Percentiles rank a stretch among this genome's conserved stretches.
Conservation (phyloP, 2,797 vertebrate species). For the Coccyzus lansbergi region DNA sequence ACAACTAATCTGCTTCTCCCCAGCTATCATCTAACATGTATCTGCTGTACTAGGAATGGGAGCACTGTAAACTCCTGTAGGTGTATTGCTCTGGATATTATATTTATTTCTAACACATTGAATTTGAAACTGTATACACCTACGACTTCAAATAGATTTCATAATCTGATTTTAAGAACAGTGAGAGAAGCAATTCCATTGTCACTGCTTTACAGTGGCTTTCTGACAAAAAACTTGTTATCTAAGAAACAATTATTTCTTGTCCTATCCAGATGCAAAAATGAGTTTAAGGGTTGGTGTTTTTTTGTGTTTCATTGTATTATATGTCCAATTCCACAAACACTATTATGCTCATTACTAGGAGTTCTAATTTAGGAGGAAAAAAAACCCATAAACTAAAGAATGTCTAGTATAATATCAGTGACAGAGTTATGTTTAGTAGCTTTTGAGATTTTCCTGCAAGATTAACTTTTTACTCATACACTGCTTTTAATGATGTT, state of each 20-base stretch:
- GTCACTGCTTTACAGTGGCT: neutral
- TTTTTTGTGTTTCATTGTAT: neutral
- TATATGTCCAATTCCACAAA: neutral
- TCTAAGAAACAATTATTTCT: neutral
- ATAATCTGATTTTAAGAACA: neutral
- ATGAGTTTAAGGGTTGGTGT: neutral
- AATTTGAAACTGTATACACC: neutral
- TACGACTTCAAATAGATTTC: neutral
- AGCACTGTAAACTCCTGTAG: neutral
- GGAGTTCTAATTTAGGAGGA: neutral
- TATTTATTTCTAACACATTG: neutral
- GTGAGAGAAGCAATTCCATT: neutral
- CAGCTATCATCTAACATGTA: neutral
- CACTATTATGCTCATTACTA: neutral
- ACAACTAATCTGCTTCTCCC: neutral
- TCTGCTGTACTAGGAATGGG: neutral
- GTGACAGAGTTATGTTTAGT: accelerated
- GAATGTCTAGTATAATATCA: too few relatives aligned
- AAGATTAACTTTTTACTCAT: neutral
- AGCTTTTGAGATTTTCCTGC: neutral
- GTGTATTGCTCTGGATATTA: neutral
- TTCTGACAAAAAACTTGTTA: neutral
- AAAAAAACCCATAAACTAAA: neutral
- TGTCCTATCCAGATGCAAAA: neutral
- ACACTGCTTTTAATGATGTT: neutral